phyloP scores from a whole-genome alignment of 2,113 vertebrate genomes.

The Merops nubicus region DNA sequence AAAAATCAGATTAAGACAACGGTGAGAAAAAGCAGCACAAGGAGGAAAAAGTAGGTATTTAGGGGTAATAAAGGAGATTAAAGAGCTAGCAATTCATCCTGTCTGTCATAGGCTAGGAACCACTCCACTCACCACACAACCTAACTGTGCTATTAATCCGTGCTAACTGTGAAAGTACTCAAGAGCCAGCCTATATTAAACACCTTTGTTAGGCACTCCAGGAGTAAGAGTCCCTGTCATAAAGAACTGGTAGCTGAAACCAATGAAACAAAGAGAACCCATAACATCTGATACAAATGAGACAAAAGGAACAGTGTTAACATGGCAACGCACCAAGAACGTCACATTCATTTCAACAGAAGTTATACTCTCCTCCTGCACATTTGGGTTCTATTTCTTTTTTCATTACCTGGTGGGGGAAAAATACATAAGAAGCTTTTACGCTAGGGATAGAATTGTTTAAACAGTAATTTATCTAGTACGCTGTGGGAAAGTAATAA shows the following conservation, averaged over 20 bases:
- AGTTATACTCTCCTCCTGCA: neutral
- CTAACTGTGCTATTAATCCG: neutral
- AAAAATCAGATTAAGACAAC: neutral
- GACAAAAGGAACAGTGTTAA: neutral
- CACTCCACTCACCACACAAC: neutral
- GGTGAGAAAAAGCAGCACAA: neutral
- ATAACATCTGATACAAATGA: neutral
- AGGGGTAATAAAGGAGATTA: neutral
- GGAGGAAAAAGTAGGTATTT: neutral
- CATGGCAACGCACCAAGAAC: neutral
- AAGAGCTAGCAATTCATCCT: neutral
- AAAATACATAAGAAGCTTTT: neutral
- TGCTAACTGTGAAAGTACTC: neutral
- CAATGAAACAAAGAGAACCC: neutral
- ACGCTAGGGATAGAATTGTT: neutral
- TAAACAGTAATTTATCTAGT: neutral
- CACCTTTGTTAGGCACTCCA: rapidly evolving
- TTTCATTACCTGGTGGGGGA: neutral
- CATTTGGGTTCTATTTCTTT: neutral
- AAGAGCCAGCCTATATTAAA: neutral
- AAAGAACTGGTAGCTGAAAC: neutral
- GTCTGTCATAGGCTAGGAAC: neutral
- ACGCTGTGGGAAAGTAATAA: neutral
- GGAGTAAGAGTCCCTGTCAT: neutral
- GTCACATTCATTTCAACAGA: neutral